Conservation (phyloP, 1,140 invertebrate species). For the Drosophila leontia region DNA sequence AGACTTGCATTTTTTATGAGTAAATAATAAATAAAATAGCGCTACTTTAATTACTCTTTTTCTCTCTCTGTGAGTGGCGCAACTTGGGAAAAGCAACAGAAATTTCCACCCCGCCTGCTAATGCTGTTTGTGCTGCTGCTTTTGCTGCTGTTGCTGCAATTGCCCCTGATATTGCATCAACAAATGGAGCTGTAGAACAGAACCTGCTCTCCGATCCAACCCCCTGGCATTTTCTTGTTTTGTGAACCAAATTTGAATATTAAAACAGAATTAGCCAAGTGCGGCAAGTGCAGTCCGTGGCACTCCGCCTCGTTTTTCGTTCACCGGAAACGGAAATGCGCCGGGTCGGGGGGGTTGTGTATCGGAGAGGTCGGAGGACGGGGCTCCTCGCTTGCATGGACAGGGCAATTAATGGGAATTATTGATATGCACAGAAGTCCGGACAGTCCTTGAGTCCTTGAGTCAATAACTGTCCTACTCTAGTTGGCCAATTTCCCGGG, state of each 20-base stretch:
- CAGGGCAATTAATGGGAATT: constrained; percentile 53
- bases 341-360: background rate
- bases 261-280: constrained; percentile 76
- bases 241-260: constrained; percentile 72
- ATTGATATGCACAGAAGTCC: constrained; percentile 36
- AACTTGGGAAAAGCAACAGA: constrained; percentile 61
- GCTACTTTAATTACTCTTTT: background rate
- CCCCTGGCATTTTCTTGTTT: constrained; percentile 47
- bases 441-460: constrained; percentile 17
- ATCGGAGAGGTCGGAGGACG: background rate
- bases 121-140: constrained; percentile 2
- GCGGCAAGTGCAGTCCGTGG: constrained; percentile 49
- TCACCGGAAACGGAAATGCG: constrained; percentile 51
- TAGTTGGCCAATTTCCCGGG: constrained; percentile 37
- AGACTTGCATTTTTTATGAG: too few relatives aligned
- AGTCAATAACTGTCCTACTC: constrained; percentile 48
- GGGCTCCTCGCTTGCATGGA: constrained; percentile 16
- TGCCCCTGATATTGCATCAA: constrained; percentile 44
- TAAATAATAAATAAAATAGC: too few relatives aligned
- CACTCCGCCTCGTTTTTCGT: background rate
- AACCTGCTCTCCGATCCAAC: constrained; percentile 16
- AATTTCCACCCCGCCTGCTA: constrained; percentile 25
- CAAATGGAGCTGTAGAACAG: constrained; percentile 31
- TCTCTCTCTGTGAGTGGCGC: constrained; percentile 42
- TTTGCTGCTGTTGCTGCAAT: constrained; percentile 15